Percentiles rank a stretch among this genome's conserved stretches.
These are phyloP conservation scores for Arothron firmamentum DNA, from an alignment of 2,113 vertebrate genomes.

Conservation along the genomic window DNA sequence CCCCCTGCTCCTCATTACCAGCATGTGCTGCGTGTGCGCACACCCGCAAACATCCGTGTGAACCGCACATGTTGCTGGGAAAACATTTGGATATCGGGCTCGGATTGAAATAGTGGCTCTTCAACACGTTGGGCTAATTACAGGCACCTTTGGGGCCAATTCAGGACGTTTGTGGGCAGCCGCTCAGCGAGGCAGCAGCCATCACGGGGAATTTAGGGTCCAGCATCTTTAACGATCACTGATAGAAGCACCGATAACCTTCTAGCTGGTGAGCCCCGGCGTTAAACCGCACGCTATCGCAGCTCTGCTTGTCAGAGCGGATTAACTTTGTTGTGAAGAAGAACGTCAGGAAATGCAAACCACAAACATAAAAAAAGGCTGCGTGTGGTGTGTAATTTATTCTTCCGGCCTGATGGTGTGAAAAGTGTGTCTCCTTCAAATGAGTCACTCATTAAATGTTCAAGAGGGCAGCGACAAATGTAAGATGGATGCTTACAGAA, in stretches of 20 bases:
- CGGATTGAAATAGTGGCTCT: no score
- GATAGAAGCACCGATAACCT: neutral
- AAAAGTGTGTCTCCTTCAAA: slow-evolving; percentile 6
- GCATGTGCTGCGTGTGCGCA: slow-evolving; percentile 12
- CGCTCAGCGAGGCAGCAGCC: neutral
- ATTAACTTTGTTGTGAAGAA: neutral
- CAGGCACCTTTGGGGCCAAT: no score
- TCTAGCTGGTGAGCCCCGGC: neutral
- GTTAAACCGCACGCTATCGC: neutral
- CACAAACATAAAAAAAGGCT: neutral
- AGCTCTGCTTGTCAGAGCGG: neutral
- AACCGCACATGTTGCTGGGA: neutral
- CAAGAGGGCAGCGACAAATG: neutral
- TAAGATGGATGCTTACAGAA: slow-evolving; percentile 6
- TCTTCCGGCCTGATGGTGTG: neutral
- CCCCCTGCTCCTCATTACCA: slow-evolving; percentile 50
- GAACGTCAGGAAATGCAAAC: neutral
- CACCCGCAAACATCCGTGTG: neutral
- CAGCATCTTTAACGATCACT: neutral
- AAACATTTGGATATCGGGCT: slow-evolving; percentile 1
- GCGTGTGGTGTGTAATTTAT: neutral
- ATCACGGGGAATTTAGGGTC: neutral
- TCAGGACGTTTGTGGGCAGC: neutral
- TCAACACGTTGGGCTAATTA: no score
- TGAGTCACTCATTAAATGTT: neutral